Percentiles rank a stretch among this genome's conserved stretches.
phyloP scores from a whole-genome alignment of 2,113 vertebrate species.

The Pardalotus punctatus region DNA sequence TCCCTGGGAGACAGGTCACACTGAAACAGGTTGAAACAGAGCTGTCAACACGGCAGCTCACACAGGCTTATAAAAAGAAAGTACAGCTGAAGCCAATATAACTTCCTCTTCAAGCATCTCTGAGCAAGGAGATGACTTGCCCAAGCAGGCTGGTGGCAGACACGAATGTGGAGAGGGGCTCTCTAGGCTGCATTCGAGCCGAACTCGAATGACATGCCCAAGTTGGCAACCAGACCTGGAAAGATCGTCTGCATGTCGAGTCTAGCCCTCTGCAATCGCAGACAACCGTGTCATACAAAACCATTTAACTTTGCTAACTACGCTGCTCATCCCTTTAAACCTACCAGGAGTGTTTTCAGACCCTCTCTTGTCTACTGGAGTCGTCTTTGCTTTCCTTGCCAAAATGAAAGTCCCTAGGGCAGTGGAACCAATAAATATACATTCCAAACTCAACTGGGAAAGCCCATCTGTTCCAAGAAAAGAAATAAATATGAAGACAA shows the following conservation, averaged over 20 bases:
- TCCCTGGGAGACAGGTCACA: background rate
- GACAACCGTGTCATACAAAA: slow-evolving; percentile 43
- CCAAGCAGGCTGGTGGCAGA: slow-evolving; percentile 47
- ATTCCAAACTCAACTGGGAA: background rate
- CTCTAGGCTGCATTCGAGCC: background rate
- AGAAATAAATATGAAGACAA: background rate
- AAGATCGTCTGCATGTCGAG: background rate
- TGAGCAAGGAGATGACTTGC: slow-evolving; percentile 26
- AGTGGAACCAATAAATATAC: background rate
- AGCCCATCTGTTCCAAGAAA: background rate
- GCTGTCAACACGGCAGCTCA: background rate
- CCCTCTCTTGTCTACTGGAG: background rate
- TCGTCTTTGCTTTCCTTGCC: background rate
- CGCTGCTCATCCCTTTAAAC: slow-evolving; percentile 31
- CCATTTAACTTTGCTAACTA: slow-evolving; percentile 6
- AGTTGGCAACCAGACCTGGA: slow-evolving; percentile 37
- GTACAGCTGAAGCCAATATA: background rate
- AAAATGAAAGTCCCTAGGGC: slow-evolving; percentile 19
- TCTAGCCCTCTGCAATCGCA: slow-evolving; percentile 32
- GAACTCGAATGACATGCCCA: slow-evolving; percentile 1
- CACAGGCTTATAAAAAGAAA: slow-evolving; percentile 35
- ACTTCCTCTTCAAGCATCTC: slow-evolving; percentile 31
- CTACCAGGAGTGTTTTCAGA: slow-evolving; percentile 2
- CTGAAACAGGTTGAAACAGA: background rate
- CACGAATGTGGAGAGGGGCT: background rate